Evolutionary conservation across 2,113 vertebrate genomes (phyloP), one percentile per base, ranked within the genome.

Genomic region (Podocnemis expansa): DNA sequence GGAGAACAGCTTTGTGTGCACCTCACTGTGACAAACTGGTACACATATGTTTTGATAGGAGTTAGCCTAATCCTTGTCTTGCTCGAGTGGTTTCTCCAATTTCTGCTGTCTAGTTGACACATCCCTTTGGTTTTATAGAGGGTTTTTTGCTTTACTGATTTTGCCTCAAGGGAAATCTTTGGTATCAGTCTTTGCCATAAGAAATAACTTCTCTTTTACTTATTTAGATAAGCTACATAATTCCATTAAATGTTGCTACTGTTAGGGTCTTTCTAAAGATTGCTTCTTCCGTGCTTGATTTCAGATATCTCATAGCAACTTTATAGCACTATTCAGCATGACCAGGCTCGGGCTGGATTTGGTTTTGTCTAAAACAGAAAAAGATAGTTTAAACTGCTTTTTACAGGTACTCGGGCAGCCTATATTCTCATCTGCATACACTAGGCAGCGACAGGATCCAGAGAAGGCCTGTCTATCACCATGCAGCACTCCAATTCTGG

Each of bases 41-140:
- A 87, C 76, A 24, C 82, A 84, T 0, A 1, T 91, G 92, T 87
- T 96, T 95, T 95, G 96, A 97, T 96, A 97, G 94, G 84, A 92
- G 94, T 94, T 92, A 92, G 90, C 86, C 95, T 97, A 97, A 97
- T 97, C 95, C 96, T 90, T 93, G 96, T 97, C 94, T 89, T 97
- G 95, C 97, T 97, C 96, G 97, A 97, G 90, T 96, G 89, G 91
- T 94, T 94, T 96, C 95, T 97, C 90, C 97, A 97, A 97, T 97
- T 97, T 95, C 95, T 97, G 75, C 89, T 0, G 6, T 63, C 90
- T 88, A 96, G 76, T 82, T 95, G 96, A 95, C 96, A 96, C 96
- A 90, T 95, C 97, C 85, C 96, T 92, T 95, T 87, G 90, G 97
- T 73, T 96, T 96, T 97, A 95, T 85, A 89, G 90, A 81, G 56